Evolutionary conservation across 2,797 vertebrate species (phyloP).

Genomic region (Epinephelus coioides): DNA sequence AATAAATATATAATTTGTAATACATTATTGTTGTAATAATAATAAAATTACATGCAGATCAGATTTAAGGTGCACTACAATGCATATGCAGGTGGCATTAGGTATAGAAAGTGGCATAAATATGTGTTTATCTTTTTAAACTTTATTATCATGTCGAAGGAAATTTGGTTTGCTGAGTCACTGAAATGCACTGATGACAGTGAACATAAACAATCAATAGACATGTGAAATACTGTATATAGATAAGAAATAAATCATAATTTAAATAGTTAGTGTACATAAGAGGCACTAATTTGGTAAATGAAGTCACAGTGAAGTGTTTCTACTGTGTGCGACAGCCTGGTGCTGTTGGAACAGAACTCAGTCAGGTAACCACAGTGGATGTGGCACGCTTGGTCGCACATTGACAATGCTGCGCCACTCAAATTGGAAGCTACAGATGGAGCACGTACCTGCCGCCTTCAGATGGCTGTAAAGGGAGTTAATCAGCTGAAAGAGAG

Average conservation of each 20-base stretch:
- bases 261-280: conserved; percentile 1
- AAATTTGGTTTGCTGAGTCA: background rate
- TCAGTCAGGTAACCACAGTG: conserved; percentile 18
- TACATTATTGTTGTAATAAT: no score
- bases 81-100: no score
- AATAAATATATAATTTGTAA: no score
- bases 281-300: background rate
- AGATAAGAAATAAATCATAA: background rate
- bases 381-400: conserved; percentile 28
- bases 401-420: conserved; percentile 19
- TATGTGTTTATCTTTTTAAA: background rate
- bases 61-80: no score
- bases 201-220: background rate
- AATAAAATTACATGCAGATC: no score
- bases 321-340: conserved; percentile 1
- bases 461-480: conserved; percentile 16
- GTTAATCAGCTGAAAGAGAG: conserved; percentile 32
- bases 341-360: conserved; percentile 4
- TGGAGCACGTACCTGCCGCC: conserved; percentile 18
- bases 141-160: background rate
- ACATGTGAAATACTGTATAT: background rate
- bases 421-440: conserved; percentile 22
- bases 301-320: conserved; percentile 10
- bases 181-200: background rate
- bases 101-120: no score